Evolutionary conservation across 2,797 vertebrate genomes (phyloP).

Genomic region (Eulemur rubriventer): DNA sequence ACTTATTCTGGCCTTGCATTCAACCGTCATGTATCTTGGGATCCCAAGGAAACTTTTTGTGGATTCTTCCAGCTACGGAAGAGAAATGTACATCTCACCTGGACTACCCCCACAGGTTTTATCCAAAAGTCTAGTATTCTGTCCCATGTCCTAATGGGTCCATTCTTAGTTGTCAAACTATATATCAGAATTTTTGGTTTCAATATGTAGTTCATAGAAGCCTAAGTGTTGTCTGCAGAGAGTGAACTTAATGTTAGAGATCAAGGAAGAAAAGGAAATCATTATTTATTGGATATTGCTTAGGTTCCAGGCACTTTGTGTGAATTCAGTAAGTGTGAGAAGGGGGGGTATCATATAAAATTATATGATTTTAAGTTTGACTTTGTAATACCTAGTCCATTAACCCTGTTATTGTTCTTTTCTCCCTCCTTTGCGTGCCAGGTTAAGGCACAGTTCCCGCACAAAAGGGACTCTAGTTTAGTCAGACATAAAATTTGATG

Average conservation of each 20-base stretch:
- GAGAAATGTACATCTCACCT: background rate
- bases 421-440: background rate
- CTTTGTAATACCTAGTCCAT: background rate
- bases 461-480: background rate
- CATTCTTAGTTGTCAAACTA: background rate
- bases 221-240: background rate
- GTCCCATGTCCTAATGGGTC: background rate
- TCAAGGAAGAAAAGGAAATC: slow-evolving; percentile 26
- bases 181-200: slow-evolving; percentile 17
- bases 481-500: background rate
- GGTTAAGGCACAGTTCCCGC: background rate
- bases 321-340: slow-evolving; percentile 3
- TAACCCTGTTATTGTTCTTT: background rate
- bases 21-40: background rate
- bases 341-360: background rate
- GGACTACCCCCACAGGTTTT: background rate
- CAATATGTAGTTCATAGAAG: slow-evolving; percentile 7
- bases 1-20: background rate
- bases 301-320: background rate
- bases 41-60: background rate
- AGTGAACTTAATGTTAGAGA: slow-evolving; percentile 25
- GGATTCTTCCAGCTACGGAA: background rate
- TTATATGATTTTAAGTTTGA: slow-evolving; percentile 29
- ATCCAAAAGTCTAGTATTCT: background rate
- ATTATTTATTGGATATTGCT: background rate